A percentile compares a stretch with the other conserved stretches of the same genome.
phyloP scores from a whole-genome alignment of 2,888 invertebrate genomes.

The Temnothorax rugatulus region DNA sequence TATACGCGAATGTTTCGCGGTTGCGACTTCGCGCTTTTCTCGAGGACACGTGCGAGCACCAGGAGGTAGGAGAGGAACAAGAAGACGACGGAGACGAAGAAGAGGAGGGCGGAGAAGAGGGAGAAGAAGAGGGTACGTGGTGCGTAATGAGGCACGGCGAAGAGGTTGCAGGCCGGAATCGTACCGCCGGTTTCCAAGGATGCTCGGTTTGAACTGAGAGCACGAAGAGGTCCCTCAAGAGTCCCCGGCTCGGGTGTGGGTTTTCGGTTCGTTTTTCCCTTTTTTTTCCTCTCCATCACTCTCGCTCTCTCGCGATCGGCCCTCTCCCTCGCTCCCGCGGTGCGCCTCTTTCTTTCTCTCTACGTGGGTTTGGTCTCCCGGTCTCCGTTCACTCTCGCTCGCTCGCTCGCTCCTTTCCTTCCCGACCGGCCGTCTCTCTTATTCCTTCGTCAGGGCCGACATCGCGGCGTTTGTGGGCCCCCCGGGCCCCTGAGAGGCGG shows the following conservation, averaged over 20 bases:
- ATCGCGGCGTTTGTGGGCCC: conserved; percentile 80
- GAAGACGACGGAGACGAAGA: neutral
- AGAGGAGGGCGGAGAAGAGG: conserved; percentile 10
- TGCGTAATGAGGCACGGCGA: conserved; percentile 61
- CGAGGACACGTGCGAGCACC: conserved; percentile 67
- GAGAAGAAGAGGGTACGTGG: conserved; percentile 35
- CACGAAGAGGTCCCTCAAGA: conserved; percentile 81
- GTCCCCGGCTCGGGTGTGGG: conserved; percentile 83
- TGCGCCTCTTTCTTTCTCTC: conserved; percentile 65
- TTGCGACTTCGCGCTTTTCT: conserved; percentile 62
- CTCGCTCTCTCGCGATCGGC: conserved; percentile 51
- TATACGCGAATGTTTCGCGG: conserved; percentile 36
- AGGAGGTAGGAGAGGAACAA: conserved; percentile 26
- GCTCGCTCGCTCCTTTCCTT: conserved; percentile 41
- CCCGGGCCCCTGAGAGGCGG: conserved; percentile 83
- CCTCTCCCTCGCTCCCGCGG: conserved; percentile 59
- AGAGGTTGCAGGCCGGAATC: conserved; percentile 70
- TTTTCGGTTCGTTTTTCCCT: conserved; percentile 84
- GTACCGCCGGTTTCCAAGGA: conserved; percentile 85
- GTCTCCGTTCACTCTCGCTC: conserved; percentile 24
- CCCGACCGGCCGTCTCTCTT: conserved; percentile 48
- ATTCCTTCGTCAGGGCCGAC: conserved; percentile 78
- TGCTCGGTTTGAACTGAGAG: conserved; percentile 85
- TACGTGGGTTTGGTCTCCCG: conserved; percentile 54
- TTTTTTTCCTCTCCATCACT: conserved; percentile 77